Percentiles rank a stretch among this genome's conserved stretches.
Evolutionary conservation across 92 coral and sea anemone genomes (phyloP).

Genomic region (Porites evermanni): DNA sequence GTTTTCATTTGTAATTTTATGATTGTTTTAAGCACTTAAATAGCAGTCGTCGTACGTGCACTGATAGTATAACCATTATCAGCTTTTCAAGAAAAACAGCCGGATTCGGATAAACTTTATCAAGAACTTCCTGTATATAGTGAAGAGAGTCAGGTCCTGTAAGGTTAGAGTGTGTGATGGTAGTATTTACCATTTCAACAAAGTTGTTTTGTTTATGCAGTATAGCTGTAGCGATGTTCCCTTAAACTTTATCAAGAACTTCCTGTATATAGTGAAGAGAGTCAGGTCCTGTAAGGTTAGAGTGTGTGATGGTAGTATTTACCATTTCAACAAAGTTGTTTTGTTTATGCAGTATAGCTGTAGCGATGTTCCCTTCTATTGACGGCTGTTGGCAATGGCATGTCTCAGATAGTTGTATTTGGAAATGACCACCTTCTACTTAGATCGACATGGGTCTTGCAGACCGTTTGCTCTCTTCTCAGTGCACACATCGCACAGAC

Average conservation of each 20-base stretch:
- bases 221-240: slow-evolving; percentile 26
- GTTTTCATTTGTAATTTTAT: too few species aligned
- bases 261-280: too few species aligned
- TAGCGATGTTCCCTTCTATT: background rate
- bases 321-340: slow-evolving; percentile 47
- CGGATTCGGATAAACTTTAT: too few species aligned
- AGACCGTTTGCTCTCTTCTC: slow-evolving; percentile 20
- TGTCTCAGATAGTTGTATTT: slow-evolving; percentile 37
- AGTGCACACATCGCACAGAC: slow-evolving; percentile 14
- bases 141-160: too few species aligned
- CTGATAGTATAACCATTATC: too few species aligned
- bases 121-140: too few species aligned
- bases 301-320: background rate
- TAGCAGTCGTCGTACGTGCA: too few species aligned
- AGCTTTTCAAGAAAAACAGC: too few species aligned
- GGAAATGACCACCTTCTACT: slow-evolving; percentile 57
- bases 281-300: too few species aligned
- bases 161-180: too few species aligned
- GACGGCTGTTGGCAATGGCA: slow-evolving; percentile 30
- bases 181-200: slow-evolving; percentile 38
- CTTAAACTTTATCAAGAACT: too few species aligned
- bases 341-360: slow-evolving; percentile 48
- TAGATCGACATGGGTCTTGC: slow-evolving; percentile 33
- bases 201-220: slow-evolving; percentile 39
- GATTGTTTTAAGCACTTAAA: too few species aligned